Evolutionary conservation across 2,888 invertebrate species (phyloP), one percentile per base, ranked within the genome.

Genomic region (Gonocerus acuteangulatus): DNA sequence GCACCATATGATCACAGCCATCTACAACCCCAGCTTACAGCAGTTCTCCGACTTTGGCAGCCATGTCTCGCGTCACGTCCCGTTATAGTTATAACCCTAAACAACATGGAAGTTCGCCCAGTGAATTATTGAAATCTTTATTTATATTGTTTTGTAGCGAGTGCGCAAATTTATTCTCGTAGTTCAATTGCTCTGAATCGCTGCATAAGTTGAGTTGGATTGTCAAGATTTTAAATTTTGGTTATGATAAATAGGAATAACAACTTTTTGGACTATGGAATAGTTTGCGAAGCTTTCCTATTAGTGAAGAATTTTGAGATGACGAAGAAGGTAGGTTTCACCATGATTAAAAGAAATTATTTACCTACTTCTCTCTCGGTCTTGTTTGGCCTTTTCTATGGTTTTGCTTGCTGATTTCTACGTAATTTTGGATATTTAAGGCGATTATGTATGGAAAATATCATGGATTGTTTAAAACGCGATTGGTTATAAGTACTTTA

Each of bases 31-130:
- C 45, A 42, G 36, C 16, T 42, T 47, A 39, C 13, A 11, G 22
- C 19, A 42, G 32, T 56, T 54, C 48, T 49, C 19, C 42, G 56
- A 61, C 23, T 39, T 36, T 42, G 44, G 54, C 21, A 60, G 64
- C 61, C 44, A 59, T 64, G 64, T 61, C 59, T 58, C 62, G 64
- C 67, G 67, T 67, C 67, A 67, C 67, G 66, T 67, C 67, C 67
- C 67, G 67, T 67, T 67, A 67, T 66, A 65, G 62, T 64, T 66
- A 65, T 64, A 61, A 64, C 62, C 62, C 65, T 54, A 65, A 66
- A 66, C 66, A 67, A 66, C 67, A 67, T 67, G 67, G 67, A 67
- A 60, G 66, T 59, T 57, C 27, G 51, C 49, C 22, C 15, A 44
- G 56, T 22, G 57, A 36, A 49, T 39, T 48, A 52, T 45, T 59